Conservation (phyloP, 2,113 vertebrate genomes). For the Chaenogobius annularis region DNA sequence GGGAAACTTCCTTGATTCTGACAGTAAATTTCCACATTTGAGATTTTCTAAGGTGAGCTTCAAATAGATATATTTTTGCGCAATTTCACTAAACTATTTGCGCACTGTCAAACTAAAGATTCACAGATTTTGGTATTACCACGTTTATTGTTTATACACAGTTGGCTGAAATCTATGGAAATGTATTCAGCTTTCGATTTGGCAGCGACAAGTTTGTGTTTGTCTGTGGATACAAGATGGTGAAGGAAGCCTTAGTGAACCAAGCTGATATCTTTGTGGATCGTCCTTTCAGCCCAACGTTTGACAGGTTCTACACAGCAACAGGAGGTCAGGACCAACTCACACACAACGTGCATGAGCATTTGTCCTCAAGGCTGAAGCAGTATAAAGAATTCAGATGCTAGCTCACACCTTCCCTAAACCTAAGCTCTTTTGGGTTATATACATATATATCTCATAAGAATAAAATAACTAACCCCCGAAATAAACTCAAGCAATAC, state of each 20-base stretch:
- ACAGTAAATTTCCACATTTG: slow-evolving; percentile 55
- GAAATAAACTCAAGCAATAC: too few species aligned
- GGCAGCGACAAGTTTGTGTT: slow-evolving; percentile 40
- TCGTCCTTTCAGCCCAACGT: slow-evolving; percentile 37
- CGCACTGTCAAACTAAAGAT: background rate
- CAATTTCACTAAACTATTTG: background rate
- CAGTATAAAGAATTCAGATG: too few species aligned
- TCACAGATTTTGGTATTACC: background rate
- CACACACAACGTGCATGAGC: background rate
- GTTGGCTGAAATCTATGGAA: slow-evolving; percentile 74
- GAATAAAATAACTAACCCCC: too few species aligned
- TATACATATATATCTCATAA: too few species aligned
- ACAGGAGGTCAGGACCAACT: slow-evolving; percentile 25
- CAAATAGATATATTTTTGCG: background rate
- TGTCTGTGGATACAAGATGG: slow-evolving; percentile 66
- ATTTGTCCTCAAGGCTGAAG: background rate
- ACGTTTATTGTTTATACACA: slow-evolving; percentile 40
- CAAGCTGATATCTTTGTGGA: slow-evolving; percentile 76
- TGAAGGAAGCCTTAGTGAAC: slow-evolving; percentile 78
- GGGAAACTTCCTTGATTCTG: slow-evolving; percentile 64
- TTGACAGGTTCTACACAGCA: slow-evolving; percentile 30
- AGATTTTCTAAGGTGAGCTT: slow-evolving; percentile 62
- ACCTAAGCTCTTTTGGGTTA: too few species aligned
- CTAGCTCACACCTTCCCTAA: too few species aligned
- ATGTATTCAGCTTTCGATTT: slow-evolving; percentile 53